phyloP scores from a whole-genome alignment of 2,113 vertebrate species.

The Pan troglodytes region NHGRI_mPanTro3-v2.1_pri NC_072398.2:205334501-205335000 shows the following conservation, averaged over 20 bases:
- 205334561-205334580: not conserved
- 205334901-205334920: not conserved
- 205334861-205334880: not conserved
- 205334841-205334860: not conserved
- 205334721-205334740: slow-evolving; percentile 7
- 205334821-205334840: not conserved
- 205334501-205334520: not conserved
- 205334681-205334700: slow-evolving; percentile 38
- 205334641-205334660: not conserved
- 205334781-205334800: slow-evolving; percentile 32
- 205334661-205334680: not conserved
- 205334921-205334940: not conserved
- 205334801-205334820: not conserved
- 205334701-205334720: not conserved
- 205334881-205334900: not conserved
- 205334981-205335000: not conserved
- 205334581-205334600: not conserved
- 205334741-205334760: not conserved
- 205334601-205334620: not conserved
- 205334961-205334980: not conserved
- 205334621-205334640: not conserved
- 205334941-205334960: not conserved
- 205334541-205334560: not conserved
- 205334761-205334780: not conserved
- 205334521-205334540: not conserved